Conservation (phyloP, 92 coral and sea anemone genomes). For the Epizoanthus scotinus region DNA sequence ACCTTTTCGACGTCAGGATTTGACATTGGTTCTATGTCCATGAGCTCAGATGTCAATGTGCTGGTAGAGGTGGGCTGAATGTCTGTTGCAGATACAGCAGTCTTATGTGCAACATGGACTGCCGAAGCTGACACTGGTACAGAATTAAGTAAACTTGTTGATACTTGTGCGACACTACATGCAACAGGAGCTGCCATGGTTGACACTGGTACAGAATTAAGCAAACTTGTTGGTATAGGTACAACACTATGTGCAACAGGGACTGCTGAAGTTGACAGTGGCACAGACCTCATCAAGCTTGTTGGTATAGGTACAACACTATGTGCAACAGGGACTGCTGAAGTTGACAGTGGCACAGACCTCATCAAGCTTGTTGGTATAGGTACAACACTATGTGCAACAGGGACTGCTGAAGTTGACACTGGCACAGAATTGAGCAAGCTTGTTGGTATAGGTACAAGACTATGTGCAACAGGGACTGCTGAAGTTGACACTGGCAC, state of each 20-base stretch:
- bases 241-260: not conserved
- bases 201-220: not conserved
- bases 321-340: too few relatives aligned
- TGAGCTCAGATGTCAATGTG: too few relatives aligned
- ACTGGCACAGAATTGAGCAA: too few relatives aligned
- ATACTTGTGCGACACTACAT: not conserved
- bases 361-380: not conserved
- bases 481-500: not conserved
- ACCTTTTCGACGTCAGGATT: too few relatives aligned
- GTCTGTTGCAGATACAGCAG: too few relatives aligned
- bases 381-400: not conserved
- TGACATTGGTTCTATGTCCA: too few relatives aligned
- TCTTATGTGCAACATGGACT: too few relatives aligned
- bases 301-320: too few relatives aligned
- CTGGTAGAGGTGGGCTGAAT: too few relatives aligned
- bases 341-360: not conserved
- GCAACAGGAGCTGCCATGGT: not conserved
- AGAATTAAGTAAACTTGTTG: constrained; percentile 1
- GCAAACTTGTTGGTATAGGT: not conserved
- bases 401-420: not conserved
- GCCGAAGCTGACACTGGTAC: too few relatives aligned
- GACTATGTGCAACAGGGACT: not conserved
- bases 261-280: not conserved
- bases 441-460: not conserved
- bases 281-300: too few relatives aligned